These are phyloP conservation scores for Morpho achilles DNA, from an alignment of 2,888 invertebrate genomes.

Conservation along the genomic window DNA sequence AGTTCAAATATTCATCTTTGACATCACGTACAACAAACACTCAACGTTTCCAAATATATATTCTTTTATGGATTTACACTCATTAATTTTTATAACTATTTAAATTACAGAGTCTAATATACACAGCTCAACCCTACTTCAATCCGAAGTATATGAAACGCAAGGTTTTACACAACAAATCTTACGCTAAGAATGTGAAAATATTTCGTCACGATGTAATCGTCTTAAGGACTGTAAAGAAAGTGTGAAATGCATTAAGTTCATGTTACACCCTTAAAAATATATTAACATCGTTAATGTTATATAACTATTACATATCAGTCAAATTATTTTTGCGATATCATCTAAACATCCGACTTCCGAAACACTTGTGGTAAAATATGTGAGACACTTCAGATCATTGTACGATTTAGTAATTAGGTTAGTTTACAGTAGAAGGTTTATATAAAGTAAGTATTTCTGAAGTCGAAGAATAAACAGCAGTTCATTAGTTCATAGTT, in stretches of 20 bases:
- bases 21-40: slow-evolving; percentile 72
- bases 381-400: background rate
- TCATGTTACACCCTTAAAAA: slow-evolving; percentile 73
- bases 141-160: slow-evolving; percentile 68
- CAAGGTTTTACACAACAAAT: slow-evolving; percentile 75
- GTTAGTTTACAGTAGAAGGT: slow-evolving; percentile 9
- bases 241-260: slow-evolving; percentile 77
- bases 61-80: slow-evolving; percentile 71
- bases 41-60: slow-evolving; percentile 76
- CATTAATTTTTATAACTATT: slow-evolving; percentile 63
- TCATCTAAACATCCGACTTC: slow-evolving; percentile 40
- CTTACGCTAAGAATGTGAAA: slow-evolving; percentile 75
- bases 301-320: slow-evolving; percentile 60
- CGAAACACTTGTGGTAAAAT: slow-evolving; percentile 18
- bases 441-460: slow-evolving; percentile 12
- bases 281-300: slow-evolving; percentile 73
- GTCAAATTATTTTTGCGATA: slow-evolving; percentile 74
- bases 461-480: slow-evolving; percentile 16
- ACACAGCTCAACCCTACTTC: slow-evolving; percentile 68
- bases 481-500: slow-evolving; percentile 9
- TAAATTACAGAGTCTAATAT: slow-evolving; percentile 69
- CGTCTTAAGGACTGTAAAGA: slow-evolving; percentile 74
- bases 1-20: slow-evolving; percentile 67
- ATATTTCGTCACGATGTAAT: slow-evolving; percentile 71
- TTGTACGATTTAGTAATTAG: slow-evolving; percentile 1